Evolutionary conservation across 2,113 vertebrate genomes (phyloP), one percentile per base, ranked within the genome.

Genomic region (Aleadryas rufinucha): DNA sequence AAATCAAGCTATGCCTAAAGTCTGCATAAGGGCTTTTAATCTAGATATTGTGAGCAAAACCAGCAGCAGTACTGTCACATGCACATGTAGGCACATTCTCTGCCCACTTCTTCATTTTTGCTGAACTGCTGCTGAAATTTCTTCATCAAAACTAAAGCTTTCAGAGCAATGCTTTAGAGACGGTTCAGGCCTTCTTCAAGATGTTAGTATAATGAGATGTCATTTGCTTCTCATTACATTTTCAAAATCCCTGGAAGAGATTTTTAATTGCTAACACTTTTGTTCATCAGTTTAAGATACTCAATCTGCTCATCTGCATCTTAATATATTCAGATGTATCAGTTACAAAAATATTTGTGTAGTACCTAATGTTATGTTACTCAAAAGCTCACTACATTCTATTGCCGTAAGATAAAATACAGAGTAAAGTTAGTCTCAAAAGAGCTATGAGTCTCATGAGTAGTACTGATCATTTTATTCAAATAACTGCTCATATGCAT

Each of bases 181-280:
- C 63, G 4, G n/a, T 84, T 68, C 49, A 81, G 42, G 37, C 49
- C n/a, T 78, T 82, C 39, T 89, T 92, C 52, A n/a, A 79, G 61
- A 21, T 61, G 22, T 50, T 49, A 57, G 31, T 24, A 42, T 84
- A 77, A 75, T 28, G 27, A 44, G 35, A 84, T 75, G 33, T n/a
- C 33, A 60, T 95, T 90, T 89, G 47, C 33, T 87, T 89, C 71
- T 85, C 49, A n/a, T 45, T 52, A 59, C 9, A 19, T 87, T 93
- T 90, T 87, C 41, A 79, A 79, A 82, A 78, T 42, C 35, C 37
- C 12, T 41, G 53, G 23, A 81, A 95, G 57, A 75, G 24, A 60
- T 41, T 91, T 97, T 91, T 87, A 89, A 68, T 72, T 78, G 60
- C 44, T 84, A 78, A 53, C 28, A 28, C 33, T 91, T 92, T 87